phyloP scores from a whole-genome alignment of 2,113 vertebrate genomes.

The Lepus timidus region DNA sequence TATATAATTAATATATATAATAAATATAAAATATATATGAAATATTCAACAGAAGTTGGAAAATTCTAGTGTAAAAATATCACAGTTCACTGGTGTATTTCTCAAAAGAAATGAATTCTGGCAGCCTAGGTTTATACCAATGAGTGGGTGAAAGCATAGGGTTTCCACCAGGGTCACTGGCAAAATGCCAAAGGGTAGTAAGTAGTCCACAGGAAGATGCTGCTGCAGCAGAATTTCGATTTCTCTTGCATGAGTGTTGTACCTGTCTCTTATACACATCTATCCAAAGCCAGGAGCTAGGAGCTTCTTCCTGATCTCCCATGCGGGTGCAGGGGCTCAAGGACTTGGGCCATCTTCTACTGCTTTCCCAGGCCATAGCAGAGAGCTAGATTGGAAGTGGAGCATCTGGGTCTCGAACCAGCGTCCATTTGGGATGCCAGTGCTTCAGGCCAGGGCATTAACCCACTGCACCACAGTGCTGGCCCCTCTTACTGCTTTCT shows the following conservation, averaged over 20 bases:
- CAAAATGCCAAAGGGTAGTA: neutral
- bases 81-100: neutral
- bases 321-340: no score
- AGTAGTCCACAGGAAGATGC: neutral
- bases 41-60: neutral
- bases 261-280: no score
- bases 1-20: no score
- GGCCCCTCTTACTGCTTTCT: neutral
- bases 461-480: no score
- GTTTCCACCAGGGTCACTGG: neutral
- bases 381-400: no score
- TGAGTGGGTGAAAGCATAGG: neutral
- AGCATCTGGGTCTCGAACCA: no score
- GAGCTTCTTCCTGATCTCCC: no score
- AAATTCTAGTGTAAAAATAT: neutral
- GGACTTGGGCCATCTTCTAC: no score
- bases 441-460: no score
- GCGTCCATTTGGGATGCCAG: no score
- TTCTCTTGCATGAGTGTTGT: neutral
- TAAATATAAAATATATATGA: neutral
- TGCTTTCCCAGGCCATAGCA: no score
- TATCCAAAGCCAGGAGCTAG: no score
- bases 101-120: conserved; percentile 7
- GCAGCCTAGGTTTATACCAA: neutral
- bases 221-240: neutral